Conservation (phyloP, 2,113 vertebrate species). For the Proteles cristata region DNA sequence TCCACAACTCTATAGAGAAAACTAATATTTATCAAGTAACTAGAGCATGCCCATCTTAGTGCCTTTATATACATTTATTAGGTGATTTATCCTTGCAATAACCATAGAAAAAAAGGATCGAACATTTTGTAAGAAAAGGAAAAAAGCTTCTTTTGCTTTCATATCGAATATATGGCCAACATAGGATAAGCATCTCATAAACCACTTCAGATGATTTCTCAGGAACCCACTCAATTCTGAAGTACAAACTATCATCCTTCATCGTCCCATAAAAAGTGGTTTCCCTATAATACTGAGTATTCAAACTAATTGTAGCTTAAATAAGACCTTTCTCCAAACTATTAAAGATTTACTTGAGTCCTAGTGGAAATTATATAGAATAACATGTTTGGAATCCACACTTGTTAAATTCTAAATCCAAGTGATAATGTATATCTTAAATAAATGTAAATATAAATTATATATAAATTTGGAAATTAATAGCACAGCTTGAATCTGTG, state of each 20-base stretch:
- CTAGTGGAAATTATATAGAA: neutral
- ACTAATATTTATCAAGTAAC: neutral
- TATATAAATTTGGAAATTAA: neutral
- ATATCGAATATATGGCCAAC: neutral
- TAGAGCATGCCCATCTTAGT: neutral
- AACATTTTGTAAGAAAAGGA: neutral
- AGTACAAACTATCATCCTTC: neutral
- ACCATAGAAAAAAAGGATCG: neutral
- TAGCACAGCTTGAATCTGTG: neutral
- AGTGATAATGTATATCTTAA: neutral
- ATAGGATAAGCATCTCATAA: neutral
- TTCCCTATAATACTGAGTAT: neutral
- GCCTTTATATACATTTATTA: neutral
- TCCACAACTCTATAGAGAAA: neutral
- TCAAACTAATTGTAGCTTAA: neutral
- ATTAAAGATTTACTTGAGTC: neutral
- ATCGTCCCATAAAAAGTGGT: neutral
- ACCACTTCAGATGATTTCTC: neutral
- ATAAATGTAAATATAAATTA: slow-evolving; percentile 14
- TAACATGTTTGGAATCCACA: neutral
- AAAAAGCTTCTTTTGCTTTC: neutral
- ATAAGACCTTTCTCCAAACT: neutral
- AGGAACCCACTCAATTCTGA: neutral
- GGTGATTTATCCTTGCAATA: neutral
- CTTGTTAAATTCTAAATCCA: neutral